Conservation (phyloP, 2,888 invertebrate species). For the Dendrolimus pini region DNA sequence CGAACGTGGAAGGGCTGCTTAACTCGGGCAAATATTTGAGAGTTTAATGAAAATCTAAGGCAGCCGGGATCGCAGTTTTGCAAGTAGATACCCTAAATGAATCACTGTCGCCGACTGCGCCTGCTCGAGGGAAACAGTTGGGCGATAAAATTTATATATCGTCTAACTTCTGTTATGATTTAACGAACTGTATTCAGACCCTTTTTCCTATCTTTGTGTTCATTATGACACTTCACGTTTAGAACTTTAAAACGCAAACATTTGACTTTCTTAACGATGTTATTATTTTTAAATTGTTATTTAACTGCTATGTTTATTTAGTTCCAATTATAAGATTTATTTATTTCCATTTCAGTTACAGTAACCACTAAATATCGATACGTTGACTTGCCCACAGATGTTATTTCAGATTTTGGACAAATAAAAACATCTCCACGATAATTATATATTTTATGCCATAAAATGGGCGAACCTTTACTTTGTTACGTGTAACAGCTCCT, state of each 20-base stretch:
- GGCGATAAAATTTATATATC: conserved; percentile 65
- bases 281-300: neutral
- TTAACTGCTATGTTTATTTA: neutral
- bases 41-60: conserved; percentile 66
- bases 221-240: conserved; percentile 48
- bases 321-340: too few relatives aligned
- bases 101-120: conserved; percentile 49
- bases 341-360: too few relatives aligned
- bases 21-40: conserved; percentile 61
- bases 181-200: conserved; percentile 57
- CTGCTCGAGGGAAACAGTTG: conserved; percentile 42
- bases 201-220: conserved; percentile 46
- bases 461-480: too few relatives aligned
- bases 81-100: conserved; percentile 57
- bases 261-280: neutral
- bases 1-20: conserved; percentile 40
- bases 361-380: too few relatives aligned
- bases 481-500: too few relatives aligned
- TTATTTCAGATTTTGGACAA: too few relatives aligned
- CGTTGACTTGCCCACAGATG: too few relatives aligned
- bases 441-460: too few relatives aligned
- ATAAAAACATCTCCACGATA: too few relatives aligned
- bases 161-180: conserved; percentile 65
- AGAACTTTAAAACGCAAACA: conserved; percentile 17
- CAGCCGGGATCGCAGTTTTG: conserved; percentile 46